phyloP scores from a whole-genome alignment of 2,797 vertebrate genomes.

The Pristis pectinata region DNA sequence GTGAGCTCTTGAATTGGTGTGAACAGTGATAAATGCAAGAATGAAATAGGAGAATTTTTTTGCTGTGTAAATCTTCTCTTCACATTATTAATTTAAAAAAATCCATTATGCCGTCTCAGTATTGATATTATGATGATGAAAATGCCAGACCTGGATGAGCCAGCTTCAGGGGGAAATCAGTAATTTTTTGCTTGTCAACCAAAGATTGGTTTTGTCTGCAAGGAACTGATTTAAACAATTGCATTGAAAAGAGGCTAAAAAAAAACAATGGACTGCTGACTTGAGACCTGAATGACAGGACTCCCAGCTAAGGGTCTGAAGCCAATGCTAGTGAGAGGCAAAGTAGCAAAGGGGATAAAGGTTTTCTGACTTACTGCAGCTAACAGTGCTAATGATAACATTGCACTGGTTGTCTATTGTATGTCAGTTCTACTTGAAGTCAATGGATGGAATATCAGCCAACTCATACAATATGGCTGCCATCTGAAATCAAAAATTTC shows the following conservation, averaged over 20 bases:
- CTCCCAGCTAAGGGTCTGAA: neutral
- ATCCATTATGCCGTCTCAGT: slow-evolving; percentile 52
- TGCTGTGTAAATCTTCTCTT: slow-evolving; percentile 63
- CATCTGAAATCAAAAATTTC: neutral
- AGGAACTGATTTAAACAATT: slow-evolving; percentile 5
- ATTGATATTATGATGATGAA: slow-evolving; percentile 47
- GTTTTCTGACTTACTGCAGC: neutral
- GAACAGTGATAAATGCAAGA: slow-evolving; percentile 64
- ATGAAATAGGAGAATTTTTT: slow-evolving; percentile 65
- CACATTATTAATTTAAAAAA: slow-evolving; percentile 64
- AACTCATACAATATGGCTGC: neutral
- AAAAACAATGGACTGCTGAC: neutral
- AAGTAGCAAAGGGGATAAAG: neutral
- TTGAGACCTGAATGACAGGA: neutral
- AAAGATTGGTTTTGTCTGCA: slow-evolving; percentile 17
- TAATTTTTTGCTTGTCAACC: neutral
- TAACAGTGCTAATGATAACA: neutral
- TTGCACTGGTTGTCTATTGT: neutral
- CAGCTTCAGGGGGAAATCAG: slow-evolving; percentile 5
- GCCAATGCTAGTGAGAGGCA: neutral
- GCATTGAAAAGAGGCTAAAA: neutral
- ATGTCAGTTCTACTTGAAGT: neutral
- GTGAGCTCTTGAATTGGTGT: slow-evolving; percentile 57
- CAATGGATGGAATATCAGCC: neutral
- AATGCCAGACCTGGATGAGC: slow-evolving; percentile 43